Evolutionary conservation across 2,888 invertebrate genomes (phyloP), one percentile per base, ranked within the genome.

Genomic region (Hybos culiciformis): DNA sequence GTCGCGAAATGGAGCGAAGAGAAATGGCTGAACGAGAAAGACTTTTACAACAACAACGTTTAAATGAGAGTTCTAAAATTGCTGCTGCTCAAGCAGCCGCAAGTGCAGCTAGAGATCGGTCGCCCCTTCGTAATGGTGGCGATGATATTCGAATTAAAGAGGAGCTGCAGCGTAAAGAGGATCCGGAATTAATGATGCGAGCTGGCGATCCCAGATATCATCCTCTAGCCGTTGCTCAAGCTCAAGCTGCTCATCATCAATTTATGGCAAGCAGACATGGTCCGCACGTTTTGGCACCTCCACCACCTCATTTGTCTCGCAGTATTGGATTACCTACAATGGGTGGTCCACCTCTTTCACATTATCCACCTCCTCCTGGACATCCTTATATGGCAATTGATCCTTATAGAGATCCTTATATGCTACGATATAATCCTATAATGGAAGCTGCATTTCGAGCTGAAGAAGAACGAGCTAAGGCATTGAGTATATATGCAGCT

Each of bases 401-500:
- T 62, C 78, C 80, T 11, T 82, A 80, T 68, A 73, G 80, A 41
- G 72, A 73, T 56, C 70, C 74, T 23, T 83, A 81, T 62, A 71
- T 84, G 50, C 68, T 80, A 62, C 75, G 83, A 43, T 84, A 83
- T 62, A 83, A 83, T 60, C 83, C 85, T 17, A 68, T 86, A 24
- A 77, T 86, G 69, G 83, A 84, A 54, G 83, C 80, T 12, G 82
- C 82, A 17, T 76, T 80, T 58, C 72, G 83, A 43, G 81, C 78
- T 37, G 83, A 84, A 58, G 84, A 85, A 55, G 81, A 85, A 61
- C 76, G 84, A 46, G 81, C 78, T 33, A 85, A 84, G 65, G 75
- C 84, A 57, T 75, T 80, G 58, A 77, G 74, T 52, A 77, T 80
- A 49, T 83, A 83, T 66, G 74, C 77, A 44, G 74, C 73, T 44